Base-by-base conservation (phyloP, 2,888 invertebrate species). In the Glaucopsyche alexis region DNA sequence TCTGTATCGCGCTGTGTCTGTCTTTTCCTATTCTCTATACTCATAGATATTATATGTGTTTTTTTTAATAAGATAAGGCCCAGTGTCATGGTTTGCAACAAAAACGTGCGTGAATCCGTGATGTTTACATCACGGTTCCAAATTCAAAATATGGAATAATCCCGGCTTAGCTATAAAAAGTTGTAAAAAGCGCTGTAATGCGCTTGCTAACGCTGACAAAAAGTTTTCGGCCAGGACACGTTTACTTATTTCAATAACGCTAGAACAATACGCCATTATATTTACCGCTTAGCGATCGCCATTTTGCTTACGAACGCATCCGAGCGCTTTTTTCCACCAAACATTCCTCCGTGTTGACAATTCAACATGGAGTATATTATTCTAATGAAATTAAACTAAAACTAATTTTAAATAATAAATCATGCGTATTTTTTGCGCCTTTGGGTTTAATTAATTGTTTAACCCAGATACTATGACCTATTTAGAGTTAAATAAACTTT, bases 371-470 rank as follows among this genome's bases (percentile, higher is more conserved):
- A 29, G 29, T 60, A 11, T 60, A 60, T 60, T 55, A 55, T 16
- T 55, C 29, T 29, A 60, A 60, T 19, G 7, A 13, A 67, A 67
- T 67, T 45, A 16, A 67, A 45, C 42, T 42, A 67, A 67, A 67
- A 65, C 42, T 45, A 16, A 67, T 67, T 67, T 67, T 9, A 16
- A 67, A 67, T 45, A 11, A 67, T 67, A 16, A 67, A 47, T 67
- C 67, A 45, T 67, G 6, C 67, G 6, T 19, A 16, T 16, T 67
- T 67, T 67, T 67, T 66, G 67, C 45, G 45, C 16, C 49, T 69
- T 69, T 69, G 49, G 49, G 14, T 49, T 67, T 45, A n/a, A 66
- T 29, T 9, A 29, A 45, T 42, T 66, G 40, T 66, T 66, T 66
- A 19, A 67, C 47, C 67, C n/a, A 67, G 8, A 45, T 67, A 29